A percentile compares a stretch with the other conserved stretches of the same genome.
Evolutionary conservation across 1,140 invertebrate genomes (phyloP).

Genomic region (Sycophaga agraensis): DNA sequence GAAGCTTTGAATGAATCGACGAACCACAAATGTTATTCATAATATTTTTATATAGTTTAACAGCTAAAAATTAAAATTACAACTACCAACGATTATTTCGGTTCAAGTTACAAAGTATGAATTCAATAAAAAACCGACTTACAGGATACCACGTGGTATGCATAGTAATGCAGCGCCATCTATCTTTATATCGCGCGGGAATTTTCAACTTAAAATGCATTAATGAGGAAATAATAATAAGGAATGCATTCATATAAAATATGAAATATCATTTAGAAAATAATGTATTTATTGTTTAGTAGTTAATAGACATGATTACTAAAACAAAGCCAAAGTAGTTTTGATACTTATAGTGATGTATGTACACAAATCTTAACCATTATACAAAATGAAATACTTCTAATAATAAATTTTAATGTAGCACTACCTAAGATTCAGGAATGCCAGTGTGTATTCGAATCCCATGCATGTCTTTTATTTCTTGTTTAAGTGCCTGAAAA

Average conservation of each 20-base stretch:
- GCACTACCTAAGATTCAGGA: slow-evolving; percentile 38
- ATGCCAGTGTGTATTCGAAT: slow-evolving; percentile 71
- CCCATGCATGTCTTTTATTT: slow-evolving; percentile 85
- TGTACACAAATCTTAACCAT: slow-evolving; percentile 6
- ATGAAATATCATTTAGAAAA: no score
- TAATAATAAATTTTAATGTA: slow-evolving; percentile 19
- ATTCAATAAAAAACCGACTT: background rate
- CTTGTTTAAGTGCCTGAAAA: slow-evolving; percentile 68
- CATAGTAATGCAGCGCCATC: background rate
- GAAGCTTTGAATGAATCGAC: slow-evolving; percentile 39
- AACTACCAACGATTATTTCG: no score
- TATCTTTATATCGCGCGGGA: background rate
- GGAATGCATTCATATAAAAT: no score
- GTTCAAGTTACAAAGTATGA: no score
- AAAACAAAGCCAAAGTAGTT: slow-evolving; percentile 5
- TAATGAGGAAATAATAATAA: no score
- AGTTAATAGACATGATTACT: background rate
- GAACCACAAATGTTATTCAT: slow-evolving; percentile 21
- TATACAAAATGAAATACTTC: no score
- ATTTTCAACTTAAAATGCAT: no score
- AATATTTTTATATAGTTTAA: slow-evolving; percentile 2
- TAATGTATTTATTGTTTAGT: no score
- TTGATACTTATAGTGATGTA: slow-evolving; percentile 2
- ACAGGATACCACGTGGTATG: background rate
- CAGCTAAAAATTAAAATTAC: slow-evolving; percentile 3